phyloP scores from a whole-genome alignment of 2,888 invertebrate genomes.

The Ellobium chinense region DNA sequence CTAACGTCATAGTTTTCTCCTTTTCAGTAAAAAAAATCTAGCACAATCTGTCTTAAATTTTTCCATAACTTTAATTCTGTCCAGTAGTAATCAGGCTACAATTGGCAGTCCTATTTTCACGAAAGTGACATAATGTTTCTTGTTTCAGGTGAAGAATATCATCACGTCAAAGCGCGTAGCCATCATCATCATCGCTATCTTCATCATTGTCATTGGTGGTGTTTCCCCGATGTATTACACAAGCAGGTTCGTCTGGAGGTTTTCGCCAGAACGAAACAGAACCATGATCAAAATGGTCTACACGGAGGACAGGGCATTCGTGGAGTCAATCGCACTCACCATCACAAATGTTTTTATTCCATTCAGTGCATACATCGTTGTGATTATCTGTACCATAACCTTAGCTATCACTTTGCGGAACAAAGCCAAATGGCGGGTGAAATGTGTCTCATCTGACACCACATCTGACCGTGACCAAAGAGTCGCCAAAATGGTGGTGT shows the following conservation, averaged over 20 bases:
- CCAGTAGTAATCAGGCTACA: too few species aligned
- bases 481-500: slow-evolving; percentile 2
- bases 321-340: not conserved
- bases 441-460: not conserved
- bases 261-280: not conserved
- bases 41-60: too few species aligned
- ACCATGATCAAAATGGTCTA: not conserved
- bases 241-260: not conserved
- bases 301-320: not conserved
- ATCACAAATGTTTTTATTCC: not conserved
- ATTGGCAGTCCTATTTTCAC: too few species aligned
- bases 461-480: not conserved
- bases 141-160: not conserved
- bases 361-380: not conserved
- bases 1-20: too few species aligned
- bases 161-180: not conserved
- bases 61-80: too few species aligned
- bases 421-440: not conserved
- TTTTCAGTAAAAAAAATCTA: too few species aligned
- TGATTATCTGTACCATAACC: not conserved
- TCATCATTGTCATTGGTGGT: not conserved
- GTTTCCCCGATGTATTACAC: not conserved
- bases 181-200: not conserved
- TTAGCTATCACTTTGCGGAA: not conserved
- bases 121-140: not conserved